Evolutionary conservation across 2,113 vertebrate genomes (phyloP).

Genomic region (Lipophrys pholis): DNA sequence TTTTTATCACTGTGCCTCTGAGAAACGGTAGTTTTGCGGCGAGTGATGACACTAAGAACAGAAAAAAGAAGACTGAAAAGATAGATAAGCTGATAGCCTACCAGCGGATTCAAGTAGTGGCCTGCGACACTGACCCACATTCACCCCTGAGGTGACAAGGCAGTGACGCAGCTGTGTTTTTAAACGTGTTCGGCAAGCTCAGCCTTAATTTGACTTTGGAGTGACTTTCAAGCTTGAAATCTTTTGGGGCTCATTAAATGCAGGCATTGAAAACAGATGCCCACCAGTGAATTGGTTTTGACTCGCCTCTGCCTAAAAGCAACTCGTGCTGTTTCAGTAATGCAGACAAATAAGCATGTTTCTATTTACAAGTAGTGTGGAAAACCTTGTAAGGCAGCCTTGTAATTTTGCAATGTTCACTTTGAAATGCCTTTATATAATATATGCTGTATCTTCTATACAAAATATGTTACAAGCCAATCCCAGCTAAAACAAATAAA

Average conservation of each 20-base stretch:
- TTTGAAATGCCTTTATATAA: too few species aligned
- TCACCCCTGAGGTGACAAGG: constrained; percentile 34
- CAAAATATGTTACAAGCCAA: too few species aligned
- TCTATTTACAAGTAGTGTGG: constrained; percentile 27
- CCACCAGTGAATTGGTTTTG: constrained; percentile 40
- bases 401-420: neutral
- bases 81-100: constrained; percentile 5
- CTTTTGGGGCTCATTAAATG: constrained; percentile 70
- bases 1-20: neutral
- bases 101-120: constrained; percentile 19
- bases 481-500: too few species aligned
- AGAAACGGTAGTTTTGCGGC: neutral
- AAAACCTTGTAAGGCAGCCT: constrained; percentile 20
- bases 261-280: constrained; percentile 55
- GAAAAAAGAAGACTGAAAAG: constrained; percentile 15
- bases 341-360: constrained; percentile 46
- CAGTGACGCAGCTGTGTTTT: constrained; percentile 29
- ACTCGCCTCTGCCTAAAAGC: constrained; percentile 43
- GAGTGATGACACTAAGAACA: neutral
- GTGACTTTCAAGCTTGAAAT: constrained; percentile 51
- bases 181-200: constrained; percentile 42
- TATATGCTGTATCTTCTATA: too few species aligned
- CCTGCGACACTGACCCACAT: constrained; percentile 28
- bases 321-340: constrained; percentile 38
- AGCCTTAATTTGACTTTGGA: constrained; percentile 61